Evolutionary conservation across 2,888 invertebrate species (phyloP).

Genomic region (Allophyes oxyacanthae): DNA sequence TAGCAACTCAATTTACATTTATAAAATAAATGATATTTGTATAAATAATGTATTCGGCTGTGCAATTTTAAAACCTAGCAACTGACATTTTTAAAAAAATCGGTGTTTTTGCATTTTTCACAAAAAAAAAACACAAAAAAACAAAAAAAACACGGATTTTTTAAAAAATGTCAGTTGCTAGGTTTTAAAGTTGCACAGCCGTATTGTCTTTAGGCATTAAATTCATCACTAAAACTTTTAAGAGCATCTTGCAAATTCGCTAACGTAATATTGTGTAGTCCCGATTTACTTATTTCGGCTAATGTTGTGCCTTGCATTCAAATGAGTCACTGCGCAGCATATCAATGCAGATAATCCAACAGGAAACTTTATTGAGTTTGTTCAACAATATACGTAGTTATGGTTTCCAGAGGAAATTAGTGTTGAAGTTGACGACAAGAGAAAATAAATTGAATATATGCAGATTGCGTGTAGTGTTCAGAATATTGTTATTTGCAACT

Average conservation of each 20-base stretch:
- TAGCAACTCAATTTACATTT: too few relatives aligned
- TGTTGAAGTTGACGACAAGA: conserved; percentile 30
- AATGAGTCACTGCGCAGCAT: conserved; percentile 66
- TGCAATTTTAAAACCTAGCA: too few relatives aligned
- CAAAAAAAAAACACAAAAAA: too few relatives aligned
- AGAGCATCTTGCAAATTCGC: conserved; percentile 44
- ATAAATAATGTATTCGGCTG: too few relatives aligned
- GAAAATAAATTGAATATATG: conserved; percentile 36
- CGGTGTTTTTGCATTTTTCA: too few relatives aligned
- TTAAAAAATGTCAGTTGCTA: too few relatives aligned
- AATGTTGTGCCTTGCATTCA: conserved; percentile 67
- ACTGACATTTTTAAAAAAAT: too few relatives aligned
- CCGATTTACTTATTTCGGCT: conserved; percentile 67
- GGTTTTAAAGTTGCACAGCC: too few relatives aligned
- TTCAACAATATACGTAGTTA: conserved; percentile 59
- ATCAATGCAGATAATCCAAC: conserved; percentile 62
- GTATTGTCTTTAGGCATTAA: conserved; percentile 2
- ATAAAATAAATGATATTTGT: too few relatives aligned
- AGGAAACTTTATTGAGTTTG: conserved; percentile 57
- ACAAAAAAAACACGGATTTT: too few relatives aligned
- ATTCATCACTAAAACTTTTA: conserved; percentile 33
- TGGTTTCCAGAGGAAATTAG: conserved; percentile 38
- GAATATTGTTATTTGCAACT: conserved; percentile 16
- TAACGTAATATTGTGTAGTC: conserved; percentile 48
- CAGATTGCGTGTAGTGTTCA: conserved; percentile 13